These are phyloP conservation scores for Lepidocolaptes lacrymiger DNA, from an alignment of 2,797 vertebrate species.

Conservation along the genomic window DNA sequence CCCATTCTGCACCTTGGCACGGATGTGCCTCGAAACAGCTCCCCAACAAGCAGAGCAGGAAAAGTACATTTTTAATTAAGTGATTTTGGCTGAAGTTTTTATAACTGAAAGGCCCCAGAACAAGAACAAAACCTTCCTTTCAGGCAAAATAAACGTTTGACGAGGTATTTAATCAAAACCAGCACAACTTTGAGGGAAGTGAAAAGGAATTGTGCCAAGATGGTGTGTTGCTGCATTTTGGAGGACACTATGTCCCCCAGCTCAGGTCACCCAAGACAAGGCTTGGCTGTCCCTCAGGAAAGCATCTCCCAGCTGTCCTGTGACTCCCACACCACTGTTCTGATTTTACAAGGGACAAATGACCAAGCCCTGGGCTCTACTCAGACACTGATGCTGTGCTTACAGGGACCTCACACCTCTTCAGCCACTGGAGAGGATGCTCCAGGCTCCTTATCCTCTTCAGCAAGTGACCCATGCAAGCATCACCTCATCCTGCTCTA, in stretches of 20 bases:
- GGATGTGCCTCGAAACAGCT: neutral
- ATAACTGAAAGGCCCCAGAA: neutral
- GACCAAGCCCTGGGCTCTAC: neutral
- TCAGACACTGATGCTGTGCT: neutral
- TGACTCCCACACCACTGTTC: accelerated
- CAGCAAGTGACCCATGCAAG: neutral
- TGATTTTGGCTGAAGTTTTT: slow-evolving; percentile 2
- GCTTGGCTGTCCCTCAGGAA: accelerated
- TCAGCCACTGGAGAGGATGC: neutral
- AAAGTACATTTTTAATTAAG: neutral
- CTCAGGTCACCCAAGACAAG: neutral
- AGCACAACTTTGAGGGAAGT: neutral
- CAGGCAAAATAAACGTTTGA: slow-evolving; percentile 13
- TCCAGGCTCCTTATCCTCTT: neutral
- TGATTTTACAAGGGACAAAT: neutral
- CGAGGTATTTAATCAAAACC: slow-evolving; percentile 48
- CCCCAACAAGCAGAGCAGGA: neutral
- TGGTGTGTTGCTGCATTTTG: neutral
- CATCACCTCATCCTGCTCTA: neutral
- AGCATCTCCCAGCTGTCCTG: neutral
- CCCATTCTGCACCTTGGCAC: accelerated
- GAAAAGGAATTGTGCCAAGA: neutral
- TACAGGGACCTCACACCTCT: neutral
- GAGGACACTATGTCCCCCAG: neutral
- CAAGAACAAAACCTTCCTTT: slow-evolving; percentile 57